Evolutionary conservation across 1,140 invertebrate species (phyloP).

Genomic region (Eriosoma lanigerum): DNA sequence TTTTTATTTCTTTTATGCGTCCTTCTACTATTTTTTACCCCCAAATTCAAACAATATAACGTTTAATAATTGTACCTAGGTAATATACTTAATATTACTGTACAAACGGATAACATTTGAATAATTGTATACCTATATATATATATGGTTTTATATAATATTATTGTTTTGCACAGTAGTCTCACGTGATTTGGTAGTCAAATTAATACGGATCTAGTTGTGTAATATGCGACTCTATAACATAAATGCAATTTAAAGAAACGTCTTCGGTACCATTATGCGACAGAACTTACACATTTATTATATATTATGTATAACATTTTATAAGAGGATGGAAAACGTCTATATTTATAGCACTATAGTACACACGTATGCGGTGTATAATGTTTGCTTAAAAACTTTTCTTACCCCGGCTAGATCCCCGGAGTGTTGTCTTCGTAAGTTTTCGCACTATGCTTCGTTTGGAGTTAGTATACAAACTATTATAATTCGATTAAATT

Average conservation of each 20-base stretch:
- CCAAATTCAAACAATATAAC: too few relatives aligned
- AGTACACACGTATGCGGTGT: not conserved
- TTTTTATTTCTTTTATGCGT: too few relatives aligned
- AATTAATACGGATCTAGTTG: too few relatives aligned
- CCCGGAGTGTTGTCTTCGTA: constrained; percentile 14
- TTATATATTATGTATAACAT: too few relatives aligned
- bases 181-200: too few relatives aligned
- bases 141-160: too few relatives aligned
- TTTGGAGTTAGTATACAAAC: not conserved
- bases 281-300: not conserved
- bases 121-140: too few relatives aligned
- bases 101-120: too few relatives aligned
- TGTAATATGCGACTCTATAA: constrained; percentile 19
- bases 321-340: not conserved
- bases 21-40: too few relatives aligned
- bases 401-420: not conserved
- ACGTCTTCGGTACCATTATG: not conserved
- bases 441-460: constrained; percentile 14
- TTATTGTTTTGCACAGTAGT: too few relatives aligned
- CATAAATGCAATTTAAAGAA: not conserved
- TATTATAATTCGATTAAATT: constrained; percentile 21
- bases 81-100: too few relatives aligned
- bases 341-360: not conserved
- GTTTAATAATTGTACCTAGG: too few relatives aligned
- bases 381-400: constrained; percentile 11